A percentile compares a stretch with the other conserved stretches of the same genome.
These are phyloP conservation scores for Papilio dardanus DNA, from an alignment of 1,140 invertebrate genomes.

Conservation along the genomic window DNA sequence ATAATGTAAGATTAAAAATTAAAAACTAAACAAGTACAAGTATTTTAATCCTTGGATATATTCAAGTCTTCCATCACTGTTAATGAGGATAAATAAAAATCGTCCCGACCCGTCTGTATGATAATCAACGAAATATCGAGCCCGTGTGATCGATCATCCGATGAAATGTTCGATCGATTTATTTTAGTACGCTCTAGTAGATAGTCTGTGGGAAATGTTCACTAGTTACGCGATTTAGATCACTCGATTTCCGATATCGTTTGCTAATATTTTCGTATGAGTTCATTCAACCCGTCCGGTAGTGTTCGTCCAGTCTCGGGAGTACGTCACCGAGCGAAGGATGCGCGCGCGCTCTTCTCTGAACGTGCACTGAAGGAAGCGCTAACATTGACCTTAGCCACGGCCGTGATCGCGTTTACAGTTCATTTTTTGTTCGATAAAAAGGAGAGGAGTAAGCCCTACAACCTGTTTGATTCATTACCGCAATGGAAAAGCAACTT, in stretches of 20 bases:
- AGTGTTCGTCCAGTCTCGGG: slow-evolving; percentile 51
- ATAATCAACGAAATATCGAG: slow-evolving; percentile 60
- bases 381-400: slow-evolving; percentile 81
- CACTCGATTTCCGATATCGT: slow-evolving; percentile 28
- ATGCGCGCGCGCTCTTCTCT: slow-evolving; percentile 79
- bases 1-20: slow-evolving; percentile 14
- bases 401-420: slow-evolving; percentile 82
- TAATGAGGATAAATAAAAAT: slow-evolving; percentile 65
- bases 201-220: slow-evolving; percentile 35
- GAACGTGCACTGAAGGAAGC: slow-evolving; percentile 80
- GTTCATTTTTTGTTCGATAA: slow-evolving; percentile 83
- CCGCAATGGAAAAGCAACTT: slow-evolving; percentile 37
- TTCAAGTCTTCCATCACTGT: slow-evolving; percentile 69
- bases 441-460: slow-evolving; percentile 82
- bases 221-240: slow-evolving; percentile 10
- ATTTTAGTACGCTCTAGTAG: slow-evolving; percentile 47
- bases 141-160: slow-evolving; percentile 68
- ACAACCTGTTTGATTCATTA: slow-evolving; percentile 45
- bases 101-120: slow-evolving; percentile 52
- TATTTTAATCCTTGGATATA: slow-evolving; percentile 56
- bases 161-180: slow-evolving; percentile 51
- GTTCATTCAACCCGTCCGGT: slow-evolving; percentile 68
- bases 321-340: slow-evolving; percentile 63
- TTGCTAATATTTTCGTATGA: slow-evolving; percentile 40
- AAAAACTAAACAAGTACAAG: slow-evolving; percentile 44